Percentiles rank a stretch among this genome's conserved stretches.
These are phyloP conservation scores for Syngnathus scovelli DNA, from an alignment of 2,113 vertebrate genomes.

Conservation along the genomic window DNA sequence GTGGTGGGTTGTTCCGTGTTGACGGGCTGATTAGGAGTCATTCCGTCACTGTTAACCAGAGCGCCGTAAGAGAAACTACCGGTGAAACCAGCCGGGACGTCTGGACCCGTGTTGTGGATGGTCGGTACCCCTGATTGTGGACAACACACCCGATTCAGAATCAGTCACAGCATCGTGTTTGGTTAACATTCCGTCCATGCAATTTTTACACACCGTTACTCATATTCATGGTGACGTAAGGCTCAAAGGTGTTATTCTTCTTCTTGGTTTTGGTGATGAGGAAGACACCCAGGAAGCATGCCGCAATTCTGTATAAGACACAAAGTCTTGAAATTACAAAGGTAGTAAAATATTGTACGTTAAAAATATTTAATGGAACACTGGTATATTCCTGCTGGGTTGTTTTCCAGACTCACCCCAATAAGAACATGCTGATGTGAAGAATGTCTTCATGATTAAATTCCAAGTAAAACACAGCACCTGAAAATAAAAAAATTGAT, in stretches of 20 bases:
- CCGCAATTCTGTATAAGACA: slow-evolving; percentile 70
- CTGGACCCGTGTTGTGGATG: slow-evolving; percentile 83
- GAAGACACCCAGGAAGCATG: slow-evolving; percentile 88
- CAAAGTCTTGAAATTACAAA: neutral
- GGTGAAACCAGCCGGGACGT: slow-evolving; percentile 83
- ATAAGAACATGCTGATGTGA: slow-evolving; percentile 88
- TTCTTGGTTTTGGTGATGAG: slow-evolving; percentile 86
- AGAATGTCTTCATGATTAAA: slow-evolving; percentile 81
- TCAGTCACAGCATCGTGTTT: neutral
- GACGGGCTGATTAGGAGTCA: slow-evolving; percentile 68
- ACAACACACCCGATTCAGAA: neutral
- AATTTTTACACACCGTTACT: slow-evolving; percentile 78
- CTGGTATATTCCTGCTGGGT: neutral
- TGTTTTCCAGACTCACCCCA: slow-evolving; percentile 79
- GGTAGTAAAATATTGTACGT: neutral
- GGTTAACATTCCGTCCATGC: neutral
- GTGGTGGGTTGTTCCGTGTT: slow-evolving; percentile 70
- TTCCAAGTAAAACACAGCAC: slow-evolving; percentile 89
- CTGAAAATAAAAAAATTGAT: slow-evolving; percentile 55
- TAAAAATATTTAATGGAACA: neutral
- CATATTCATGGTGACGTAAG: slow-evolving; percentile 92
- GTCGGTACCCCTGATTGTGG: slow-evolving; percentile 79
- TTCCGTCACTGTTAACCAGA: slow-evolving; percentile 84
- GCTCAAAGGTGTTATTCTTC: slow-evolving; percentile 82
- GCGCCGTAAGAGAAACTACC: slow-evolving; percentile 90